Percentiles rank a stretch among this genome's conserved stretches.
These are phyloP conservation scores for Apodemia hepburni DNA, from an alignment of 2,888 invertebrate genomes.

Conservation along the genomic window DNA sequence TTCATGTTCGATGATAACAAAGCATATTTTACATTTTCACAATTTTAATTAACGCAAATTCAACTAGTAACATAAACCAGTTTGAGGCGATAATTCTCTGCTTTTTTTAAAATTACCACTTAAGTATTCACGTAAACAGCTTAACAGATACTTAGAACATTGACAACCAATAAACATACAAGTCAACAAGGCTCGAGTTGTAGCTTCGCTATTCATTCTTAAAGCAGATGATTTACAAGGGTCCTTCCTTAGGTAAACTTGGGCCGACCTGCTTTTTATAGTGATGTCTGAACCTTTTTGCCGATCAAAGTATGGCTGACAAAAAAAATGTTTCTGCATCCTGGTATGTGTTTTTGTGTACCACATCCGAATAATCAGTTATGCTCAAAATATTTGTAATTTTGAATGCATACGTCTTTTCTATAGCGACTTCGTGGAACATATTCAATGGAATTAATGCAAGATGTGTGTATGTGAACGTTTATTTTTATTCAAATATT, in stretches of 20 bases:
- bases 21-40: background rate
- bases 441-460: conserved; percentile 28
- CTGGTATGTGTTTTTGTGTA: conserved; percentile 73
- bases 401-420: conserved; percentile 64
- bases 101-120: conserved; percentile 39
- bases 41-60: background rate
- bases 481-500: conserved; percentile 14
- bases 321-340: conserved; percentile 75
- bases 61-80: background rate
- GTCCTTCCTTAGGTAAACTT: conserved; percentile 78
- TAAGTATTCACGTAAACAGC: conserved; percentile 56
- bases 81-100: background rate
- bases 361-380: conserved; percentile 79
- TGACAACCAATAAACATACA: conserved; percentile 72
- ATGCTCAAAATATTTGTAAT: conserved; percentile 77
- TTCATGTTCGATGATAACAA: background rate
- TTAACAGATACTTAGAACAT: conserved; percentile 70
- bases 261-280: conserved; percentile 74
- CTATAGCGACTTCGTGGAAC: conserved; percentile 63
- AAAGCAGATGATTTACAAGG: conserved; percentile 78
- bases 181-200: conserved; percentile 72
- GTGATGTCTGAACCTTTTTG: conserved; percentile 72
- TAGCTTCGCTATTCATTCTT: conserved; percentile 66
- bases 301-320: conserved; percentile 68
- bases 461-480: background rate